These are phyloP conservation scores for Callosobruchus maculatus DNA, from an alignment of 2,888 invertebrate species.

Conservation along the genomic window DNA sequence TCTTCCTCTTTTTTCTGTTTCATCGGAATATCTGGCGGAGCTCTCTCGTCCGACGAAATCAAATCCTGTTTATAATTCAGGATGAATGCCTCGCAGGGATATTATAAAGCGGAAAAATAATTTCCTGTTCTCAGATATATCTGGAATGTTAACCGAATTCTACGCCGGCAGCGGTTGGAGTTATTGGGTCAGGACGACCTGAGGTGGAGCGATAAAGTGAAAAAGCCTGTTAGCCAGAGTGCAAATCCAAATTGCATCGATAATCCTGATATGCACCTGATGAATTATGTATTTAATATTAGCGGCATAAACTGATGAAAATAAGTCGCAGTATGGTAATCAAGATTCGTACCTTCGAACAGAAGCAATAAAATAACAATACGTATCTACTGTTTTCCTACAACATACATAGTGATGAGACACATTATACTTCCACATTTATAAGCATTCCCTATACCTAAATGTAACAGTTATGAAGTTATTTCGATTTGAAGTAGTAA, in stretches of 20 bases:
- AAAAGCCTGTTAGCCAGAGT: not conserved
- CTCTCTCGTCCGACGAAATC: conserved; percentile 20
- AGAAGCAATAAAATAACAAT: too few relatives aligned
- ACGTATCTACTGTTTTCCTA: too few relatives aligned
- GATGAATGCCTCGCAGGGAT: conserved; percentile 34
- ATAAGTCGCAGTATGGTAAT: too few relatives aligned
- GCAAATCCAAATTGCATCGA: not conserved
- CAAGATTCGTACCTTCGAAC: too few relatives aligned
- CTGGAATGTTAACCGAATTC: not conserved
- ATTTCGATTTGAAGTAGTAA: too few relatives aligned
- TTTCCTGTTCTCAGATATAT: conserved; percentile 32
- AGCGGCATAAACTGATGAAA: not conserved
- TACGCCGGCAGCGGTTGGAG: not conserved
- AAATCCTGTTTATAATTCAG: conserved; percentile 37
- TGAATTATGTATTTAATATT: not conserved
- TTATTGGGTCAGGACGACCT: not conserved
- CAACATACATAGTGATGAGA: too few relatives aligned
- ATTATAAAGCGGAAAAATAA: conserved; percentile 42
- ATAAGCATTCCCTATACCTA: too few relatives aligned
- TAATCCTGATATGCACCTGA: not conserved
- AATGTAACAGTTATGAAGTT: too few relatives aligned
- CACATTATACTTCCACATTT: too few relatives aligned
- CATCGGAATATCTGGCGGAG: not conserved
- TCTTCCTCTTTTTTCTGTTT: not conserved
- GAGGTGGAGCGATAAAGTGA: not conserved